Base-by-base conservation (phyloP, 2,113 vertebrate genomes). In the Spheniscus mendiculus region DNA sequence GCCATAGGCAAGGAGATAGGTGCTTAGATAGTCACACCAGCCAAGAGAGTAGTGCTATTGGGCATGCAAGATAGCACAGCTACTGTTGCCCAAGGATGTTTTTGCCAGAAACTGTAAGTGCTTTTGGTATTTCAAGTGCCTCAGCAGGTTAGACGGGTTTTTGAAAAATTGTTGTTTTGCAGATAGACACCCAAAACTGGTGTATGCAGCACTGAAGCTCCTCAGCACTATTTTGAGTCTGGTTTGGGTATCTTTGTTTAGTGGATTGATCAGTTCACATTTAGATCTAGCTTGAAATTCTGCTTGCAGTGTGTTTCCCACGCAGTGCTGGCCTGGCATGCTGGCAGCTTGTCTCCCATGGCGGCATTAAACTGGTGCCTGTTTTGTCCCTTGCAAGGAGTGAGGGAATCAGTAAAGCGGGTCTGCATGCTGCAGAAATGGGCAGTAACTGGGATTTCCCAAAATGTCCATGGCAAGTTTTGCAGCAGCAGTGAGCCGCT, bases 11-110 rank as follows among this genome's bases (percentile, higher is more conserved):
- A 93, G 52, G 52, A 89, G 93, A 95, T 94, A 86, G 38, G 29
- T 76, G 59, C 77, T 40, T 63, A 74, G 91, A 96, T 87, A 94
- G 91, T 59, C 49, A 65, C 71, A 85, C 42, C 52, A 94, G 84
- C 83, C 89, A 97, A 91, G 56, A 87, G 23, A 82, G 38, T 44
- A 17, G 40, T 89, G 91, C 56, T 93, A 22, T 44, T 34, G 73
- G 93, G 77, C 56, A 91, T 91, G 89, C 87, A 95, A 96, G 96
- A 95, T 44, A 95, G 87, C 73, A 87, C 94, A 97, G 91, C 84
- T 96, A 69, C 81, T 82, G 50, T 87, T 89, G 87, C 93, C 96
- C 85, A 50, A 67, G 87, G 93, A 82, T 96, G 83, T 96, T 96
- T 95, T 95, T 9, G 0, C 56, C 84, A 96, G 91, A 84, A 96